Evolutionary conservation across 2,113 vertebrate genomes (phyloP), one percentile per base, ranked within the genome.

Genomic region (Upupa epops): DNA sequence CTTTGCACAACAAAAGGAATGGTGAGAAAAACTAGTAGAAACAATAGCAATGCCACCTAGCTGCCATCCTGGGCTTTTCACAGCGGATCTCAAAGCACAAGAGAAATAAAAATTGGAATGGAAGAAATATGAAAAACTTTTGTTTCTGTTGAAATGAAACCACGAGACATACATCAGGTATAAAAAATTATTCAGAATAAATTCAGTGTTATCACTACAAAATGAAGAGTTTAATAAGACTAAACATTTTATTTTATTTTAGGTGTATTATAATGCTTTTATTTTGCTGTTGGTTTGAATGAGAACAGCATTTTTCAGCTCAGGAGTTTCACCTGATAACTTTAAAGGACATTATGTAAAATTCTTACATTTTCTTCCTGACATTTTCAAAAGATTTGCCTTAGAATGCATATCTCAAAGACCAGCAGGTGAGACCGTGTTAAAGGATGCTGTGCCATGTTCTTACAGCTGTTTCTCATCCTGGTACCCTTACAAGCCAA

Each of bases 21-120:
- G 25, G 19, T 31, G 56, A 45, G n/a, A 4, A 78, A 81, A 90
- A 36, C 2, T 40, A 14, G 48, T 21, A 56, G 37, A 68, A 91
- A 88, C 72, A 92, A 88, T 93, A 81, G 77, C 28, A 89, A 95
- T 86, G 92, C 80, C 94, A 94, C 73, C 89, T 96, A 95, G 89
- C 92, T 88, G 86, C 70, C 80, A 76, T 48, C 15, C 5, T 1
- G 24, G 19, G 80, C 58, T 81, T 75, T 81, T 90, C 86, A 74
- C 1, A 31, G 15, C 22, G 75, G 18, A 5, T 76, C 59, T 59
- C 48, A 78, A 45, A 78, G 65, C 37, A 86, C 29, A 40, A 32
- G 91, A 58, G 2, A 6, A 42, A 14, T 8, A 29, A 51, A 25
- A 64, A 34, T 52, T 22, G 40, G 18, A 52, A 14, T 11, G 16